Evolutionary conservation across 2,888 invertebrate species (phyloP).

Genomic region (Anarsia innoxiella): DNA sequence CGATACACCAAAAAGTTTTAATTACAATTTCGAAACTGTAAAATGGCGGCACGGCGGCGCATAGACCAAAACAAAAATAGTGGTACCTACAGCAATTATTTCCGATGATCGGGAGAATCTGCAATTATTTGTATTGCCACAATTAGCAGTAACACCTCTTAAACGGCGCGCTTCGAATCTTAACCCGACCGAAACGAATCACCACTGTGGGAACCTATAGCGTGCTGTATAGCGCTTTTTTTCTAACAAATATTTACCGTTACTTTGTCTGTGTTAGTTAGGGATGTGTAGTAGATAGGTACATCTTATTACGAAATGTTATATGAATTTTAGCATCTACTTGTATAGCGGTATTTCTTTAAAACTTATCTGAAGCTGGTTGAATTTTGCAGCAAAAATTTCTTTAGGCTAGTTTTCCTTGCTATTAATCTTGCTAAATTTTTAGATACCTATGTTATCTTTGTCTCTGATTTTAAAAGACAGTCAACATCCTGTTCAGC

Average conservation of each 20-base stretch:
- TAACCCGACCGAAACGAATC: conserved; percentile 39
- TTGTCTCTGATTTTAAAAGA: too few species aligned
- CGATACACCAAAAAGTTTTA: too few species aligned
- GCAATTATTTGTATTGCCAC: conserved; percentile 12
- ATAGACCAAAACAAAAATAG: not conserved
- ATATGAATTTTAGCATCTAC: not conserved
- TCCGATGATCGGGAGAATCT: not conserved
- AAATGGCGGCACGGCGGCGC: not conserved
- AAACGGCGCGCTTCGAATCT: conserved; percentile 19
- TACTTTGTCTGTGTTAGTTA: conserved; percentile 21
- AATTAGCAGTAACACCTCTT: conserved; percentile 8
- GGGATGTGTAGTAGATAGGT: conserved; percentile 12
- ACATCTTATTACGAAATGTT: not conserved
- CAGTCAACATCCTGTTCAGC: too few species aligned
- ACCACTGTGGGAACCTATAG: conserved; percentile 45
- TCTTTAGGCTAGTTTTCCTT: too few species aligned
- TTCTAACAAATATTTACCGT: conserved; percentile 48
- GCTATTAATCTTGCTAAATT: too few species aligned
- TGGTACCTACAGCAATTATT: conserved; percentile 2
- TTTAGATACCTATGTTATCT: too few species aligned
- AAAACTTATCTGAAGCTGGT: too few species aligned
- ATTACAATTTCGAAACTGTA: too few species aligned
- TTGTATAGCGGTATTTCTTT: not conserved
- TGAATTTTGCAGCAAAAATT: too few species aligned
- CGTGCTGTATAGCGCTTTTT: conserved; percentile 31